Conservation (phyloP, 2,113 vertebrate genomes). For the Anarrhichthys ocellatus region DNA sequence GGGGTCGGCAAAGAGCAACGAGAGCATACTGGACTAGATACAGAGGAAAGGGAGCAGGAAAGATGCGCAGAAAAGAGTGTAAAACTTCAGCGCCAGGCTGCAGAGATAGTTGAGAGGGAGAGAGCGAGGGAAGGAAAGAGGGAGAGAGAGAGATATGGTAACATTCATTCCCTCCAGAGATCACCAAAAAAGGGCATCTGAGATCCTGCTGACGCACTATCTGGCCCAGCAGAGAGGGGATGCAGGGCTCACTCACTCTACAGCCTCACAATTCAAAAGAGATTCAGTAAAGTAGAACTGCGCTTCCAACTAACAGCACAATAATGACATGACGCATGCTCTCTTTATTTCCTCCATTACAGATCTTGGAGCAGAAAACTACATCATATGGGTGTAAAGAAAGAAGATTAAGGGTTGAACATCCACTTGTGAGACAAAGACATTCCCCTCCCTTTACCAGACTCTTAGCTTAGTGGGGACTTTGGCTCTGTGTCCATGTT, state of each 20-base stretch:
- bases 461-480: background rate
- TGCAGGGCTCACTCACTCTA: conserved; percentile 51
- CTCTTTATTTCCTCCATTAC: conserved; percentile 20
- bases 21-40: conserved; percentile 47
- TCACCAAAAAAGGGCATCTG: conserved; percentile 83
- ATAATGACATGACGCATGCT: conserved; percentile 45
- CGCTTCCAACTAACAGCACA: conserved; percentile 37
- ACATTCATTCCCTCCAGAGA: conserved; percentile 72
- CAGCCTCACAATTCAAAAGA: conserved; percentile 49
- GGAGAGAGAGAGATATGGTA: conserved; percentile 37
- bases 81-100: conserved; percentile 24
- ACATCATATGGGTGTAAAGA: background rate
- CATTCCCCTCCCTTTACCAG: background rate
- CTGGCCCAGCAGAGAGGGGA: conserved; percentile 53
- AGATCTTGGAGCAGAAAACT: conserved; percentile 10
- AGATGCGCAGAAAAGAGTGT: background rate
- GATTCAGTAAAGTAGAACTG: conserved; percentile 41
- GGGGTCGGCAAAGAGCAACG: conserved; percentile 32
- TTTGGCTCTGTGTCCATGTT: background rate
- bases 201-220: conserved; percentile 73
- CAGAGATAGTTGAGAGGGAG: conserved; percentile 41
- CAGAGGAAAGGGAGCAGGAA: conserved; percentile 4
- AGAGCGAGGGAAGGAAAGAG: conserved; percentile 4
- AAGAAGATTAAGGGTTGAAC: background rate
- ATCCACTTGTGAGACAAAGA: background rate